Base-by-base conservation (phyloP, 2,113 vertebrate genomes). In the Caranx ignobilis region DNA sequence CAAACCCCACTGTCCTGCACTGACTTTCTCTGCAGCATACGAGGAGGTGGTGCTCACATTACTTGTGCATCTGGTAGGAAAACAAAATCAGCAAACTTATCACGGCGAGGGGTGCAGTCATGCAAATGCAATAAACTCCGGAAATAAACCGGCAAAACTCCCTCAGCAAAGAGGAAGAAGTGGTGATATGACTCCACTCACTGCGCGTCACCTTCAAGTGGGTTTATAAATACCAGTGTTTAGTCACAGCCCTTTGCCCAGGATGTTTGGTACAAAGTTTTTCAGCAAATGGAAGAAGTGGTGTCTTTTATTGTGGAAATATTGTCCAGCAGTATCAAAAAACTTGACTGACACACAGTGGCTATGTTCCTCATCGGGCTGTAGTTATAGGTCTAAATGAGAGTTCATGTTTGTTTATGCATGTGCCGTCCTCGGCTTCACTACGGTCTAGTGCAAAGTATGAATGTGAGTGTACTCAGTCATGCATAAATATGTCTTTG, bases 401-500 rank as follows among this genome's bases (percentile, higher is more conserved):
- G 65, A 79, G 31, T 50, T 55, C 11, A 15, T 32, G 52, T 21
- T 71, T 75, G 31, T 77, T 79, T 79, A 71, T 77, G 72, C 55
- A 34, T 71, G 60, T 45, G 62, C 75, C 31, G 7, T 78, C 72
- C 69, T 57, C 3, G 7, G 67, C 35, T 55, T 63, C 21, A 9
- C 65, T 55, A 60, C 31, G 52, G 34, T 73, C 78, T 73, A 11
- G 47, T 60, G 72, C 66, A 47, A 67, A 70, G 43, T 37, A 43
- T 71, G 74, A 83, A 77, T 81, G 87, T 18, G 50, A 77, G 83
- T n/a, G 62, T 65, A 73, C 63, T 60, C 77, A 59, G 68, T 77
- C 65, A 55, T 79, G 82, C 85, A 80, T 83, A 83, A 88, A 77
- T 75, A 69, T 71, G 68, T 87, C 82, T 89, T 89, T 87, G 76